These are phyloP conservation scores for Stenopsyche tienmushanensis DNA, from an alignment of 1,140 invertebrate genomes.

Conservation along the genomic window DNA sequence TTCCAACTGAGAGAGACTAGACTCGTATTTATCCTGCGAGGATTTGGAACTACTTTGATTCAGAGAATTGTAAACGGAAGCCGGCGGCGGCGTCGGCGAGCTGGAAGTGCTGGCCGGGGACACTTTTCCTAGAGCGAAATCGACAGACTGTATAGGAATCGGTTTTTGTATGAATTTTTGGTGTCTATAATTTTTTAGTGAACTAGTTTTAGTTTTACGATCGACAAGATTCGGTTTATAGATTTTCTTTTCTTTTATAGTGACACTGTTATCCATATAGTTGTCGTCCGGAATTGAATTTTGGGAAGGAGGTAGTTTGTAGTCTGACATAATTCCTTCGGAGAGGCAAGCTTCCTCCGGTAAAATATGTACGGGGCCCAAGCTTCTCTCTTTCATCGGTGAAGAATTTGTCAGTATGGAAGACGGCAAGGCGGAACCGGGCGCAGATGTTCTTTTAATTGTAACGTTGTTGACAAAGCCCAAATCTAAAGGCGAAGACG, in stretches of 20 bases:
- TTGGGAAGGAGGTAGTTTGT: slow-evolving; percentile 22
- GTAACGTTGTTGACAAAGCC: slow-evolving; percentile 36
- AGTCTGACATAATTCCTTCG: slow-evolving; percentile 48
- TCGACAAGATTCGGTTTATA: slow-evolving; percentile 38
- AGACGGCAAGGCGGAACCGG: neutral
- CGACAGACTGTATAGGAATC: slow-evolving; percentile 23
- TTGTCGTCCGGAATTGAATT: slow-evolving; percentile 27
- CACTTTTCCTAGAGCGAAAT: slow-evolving; percentile 15
- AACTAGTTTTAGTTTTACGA: slow-evolving; percentile 49
- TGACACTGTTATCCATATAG: slow-evolving; percentile 26
- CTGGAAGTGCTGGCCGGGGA: slow-evolving; percentile 35
- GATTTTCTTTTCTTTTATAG: slow-evolving; percentile 33
- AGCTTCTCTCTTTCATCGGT: neutral
- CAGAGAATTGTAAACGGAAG: neutral
- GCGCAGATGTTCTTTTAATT: slow-evolving; percentile 28
- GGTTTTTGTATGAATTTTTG: slow-evolving; percentile 44
- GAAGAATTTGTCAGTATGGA: too few species aligned
- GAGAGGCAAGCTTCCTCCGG: slow-evolving; percentile 52
- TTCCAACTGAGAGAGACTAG: slow-evolving; percentile 51
- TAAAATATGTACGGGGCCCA: slow-evolving; percentile 45
- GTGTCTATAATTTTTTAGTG: slow-evolving; percentile 56
- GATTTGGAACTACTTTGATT: slow-evolving; percentile 15
- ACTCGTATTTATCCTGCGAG: slow-evolving; percentile 43
- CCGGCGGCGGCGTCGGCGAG: slow-evolving; percentile 33
- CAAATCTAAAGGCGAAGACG: neutral